Percentiles rank a stretch among this genome's conserved stretches.
Evolutionary conservation across 2,113 vertebrate species (phyloP).

Genomic region (Gila orcuttii): DNA sequence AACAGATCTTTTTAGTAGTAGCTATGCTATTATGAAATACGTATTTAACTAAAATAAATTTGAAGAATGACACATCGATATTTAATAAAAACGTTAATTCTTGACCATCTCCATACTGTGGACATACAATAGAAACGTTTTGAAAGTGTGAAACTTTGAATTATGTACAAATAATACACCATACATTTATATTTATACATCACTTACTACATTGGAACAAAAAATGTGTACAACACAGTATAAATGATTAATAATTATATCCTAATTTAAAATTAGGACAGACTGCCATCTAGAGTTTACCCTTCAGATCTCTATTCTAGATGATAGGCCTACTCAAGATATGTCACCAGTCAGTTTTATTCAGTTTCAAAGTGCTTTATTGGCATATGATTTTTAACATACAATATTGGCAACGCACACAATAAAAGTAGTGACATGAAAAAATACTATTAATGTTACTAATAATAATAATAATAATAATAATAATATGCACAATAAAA

Average conservation of each 20-base stretch:
- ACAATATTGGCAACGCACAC: background rate
- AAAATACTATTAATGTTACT: background rate
- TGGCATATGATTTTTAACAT: background rate
- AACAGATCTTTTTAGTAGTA: too few species aligned
- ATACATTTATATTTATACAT: background rate
- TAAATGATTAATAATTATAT: background rate
- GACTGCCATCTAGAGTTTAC: conserved; percentile 20
- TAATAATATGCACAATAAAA: background rate
- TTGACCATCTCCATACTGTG: background rate
- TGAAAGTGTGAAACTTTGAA: background rate
- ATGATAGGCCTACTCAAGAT: too few species aligned
- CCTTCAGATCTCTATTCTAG: background rate
- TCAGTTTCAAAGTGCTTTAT: too few species aligned
- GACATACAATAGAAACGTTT: background rate
- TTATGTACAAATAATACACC: background rate
- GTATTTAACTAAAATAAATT: background rate
- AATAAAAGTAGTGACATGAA: background rate
- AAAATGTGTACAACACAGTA: background rate
- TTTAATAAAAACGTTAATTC: background rate
- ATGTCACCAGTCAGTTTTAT: too few species aligned
- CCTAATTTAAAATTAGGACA: background rate
- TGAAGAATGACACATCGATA: background rate
- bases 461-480: background rate
- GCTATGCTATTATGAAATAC: too few species aligned
- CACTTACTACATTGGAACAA: background rate